A percentile compares a stretch with the other conserved stretches of the same genome.
These are phyloP conservation scores for Macropodus opercularis DNA, from an alignment of 2,797 vertebrate species.

Conservation along the genomic window DNA sequence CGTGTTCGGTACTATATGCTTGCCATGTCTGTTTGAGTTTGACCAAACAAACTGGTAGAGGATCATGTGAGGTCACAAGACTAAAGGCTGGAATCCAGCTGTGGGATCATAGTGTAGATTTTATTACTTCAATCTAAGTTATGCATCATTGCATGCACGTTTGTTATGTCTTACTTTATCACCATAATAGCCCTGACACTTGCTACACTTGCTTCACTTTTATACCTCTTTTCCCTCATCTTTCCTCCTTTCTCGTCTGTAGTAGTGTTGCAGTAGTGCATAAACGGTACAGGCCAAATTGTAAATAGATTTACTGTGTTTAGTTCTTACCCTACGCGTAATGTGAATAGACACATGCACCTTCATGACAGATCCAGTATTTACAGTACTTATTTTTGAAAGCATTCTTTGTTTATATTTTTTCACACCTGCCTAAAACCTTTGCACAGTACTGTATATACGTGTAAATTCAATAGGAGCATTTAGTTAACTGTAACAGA, in stretches of 20 bases:
- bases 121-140: conserved; percentile 31
- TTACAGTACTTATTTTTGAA: no score
- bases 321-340: no score
- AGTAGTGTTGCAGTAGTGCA: neutral
- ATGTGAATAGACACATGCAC: no score
- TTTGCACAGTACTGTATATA: neutral
- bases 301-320: no score
- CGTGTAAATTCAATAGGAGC: neutral
- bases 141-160: neutral
- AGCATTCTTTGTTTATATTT: no score
- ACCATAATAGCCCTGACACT: no score
- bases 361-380: neutral
- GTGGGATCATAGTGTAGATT: neutral
- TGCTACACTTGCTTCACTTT: neutral
- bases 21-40: neutral
- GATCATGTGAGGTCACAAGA: conserved; percentile 23
- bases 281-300: neutral
- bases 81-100: conserved; percentile 31
- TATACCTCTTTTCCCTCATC: neutral
- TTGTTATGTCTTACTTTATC: neutral
- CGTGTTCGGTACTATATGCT: no score
- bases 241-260: neutral
- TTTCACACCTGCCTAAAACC: no score
- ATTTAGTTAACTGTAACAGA: neutral
- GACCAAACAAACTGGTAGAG: conserved; percentile 38